Evolutionary conservation across 2,113 vertebrate species (phyloP).

Genomic region (Nycticorax nycticorax): DNA sequence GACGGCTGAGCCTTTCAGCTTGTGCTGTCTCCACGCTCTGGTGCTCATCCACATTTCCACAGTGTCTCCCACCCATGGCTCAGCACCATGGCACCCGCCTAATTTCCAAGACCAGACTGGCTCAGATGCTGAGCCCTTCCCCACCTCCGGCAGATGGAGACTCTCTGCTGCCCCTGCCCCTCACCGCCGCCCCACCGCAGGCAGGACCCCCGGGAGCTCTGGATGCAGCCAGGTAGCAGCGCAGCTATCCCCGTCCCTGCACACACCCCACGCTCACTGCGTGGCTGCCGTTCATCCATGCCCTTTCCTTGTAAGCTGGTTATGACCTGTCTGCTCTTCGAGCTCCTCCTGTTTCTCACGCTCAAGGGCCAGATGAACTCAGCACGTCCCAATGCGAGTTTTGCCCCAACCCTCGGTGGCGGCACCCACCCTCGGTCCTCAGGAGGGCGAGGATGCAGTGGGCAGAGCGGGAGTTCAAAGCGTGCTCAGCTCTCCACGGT

Average conservation of each 20-base stretch:
- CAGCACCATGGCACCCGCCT: not conserved
- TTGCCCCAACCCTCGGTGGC: fast-evolving
- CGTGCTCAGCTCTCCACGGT: fast-evolving
- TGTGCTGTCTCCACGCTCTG: not conserved
- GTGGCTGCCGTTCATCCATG: fast-evolving
- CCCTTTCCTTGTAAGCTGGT: not conserved
- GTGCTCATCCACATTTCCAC: not conserved
- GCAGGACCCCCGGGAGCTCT: not conserved
- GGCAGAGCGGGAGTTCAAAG: not conserved
- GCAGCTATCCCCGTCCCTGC: not conserved
- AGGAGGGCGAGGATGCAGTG: not conserved
- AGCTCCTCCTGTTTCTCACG: not conserved
- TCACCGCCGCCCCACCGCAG: fast-evolving
- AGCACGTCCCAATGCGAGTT: fast-evolving
- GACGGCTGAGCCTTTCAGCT: not conserved
- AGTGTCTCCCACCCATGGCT: not conserved
- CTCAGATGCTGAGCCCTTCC: not conserved
- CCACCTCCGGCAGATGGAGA: fast-evolving
- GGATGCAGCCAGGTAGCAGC: not conserved
- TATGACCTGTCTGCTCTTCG: not conserved
- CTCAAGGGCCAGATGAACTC: not conserved
- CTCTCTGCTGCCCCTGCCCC: not conserved
- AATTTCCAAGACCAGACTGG: not conserved
- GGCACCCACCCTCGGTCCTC: fast-evolving
- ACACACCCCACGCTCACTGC: fast-evolving